These are phyloP conservation scores for Hoplostethus atlanticus DNA, from an alignment of 2,797 vertebrate genomes.

Conservation along the genomic window DNA sequence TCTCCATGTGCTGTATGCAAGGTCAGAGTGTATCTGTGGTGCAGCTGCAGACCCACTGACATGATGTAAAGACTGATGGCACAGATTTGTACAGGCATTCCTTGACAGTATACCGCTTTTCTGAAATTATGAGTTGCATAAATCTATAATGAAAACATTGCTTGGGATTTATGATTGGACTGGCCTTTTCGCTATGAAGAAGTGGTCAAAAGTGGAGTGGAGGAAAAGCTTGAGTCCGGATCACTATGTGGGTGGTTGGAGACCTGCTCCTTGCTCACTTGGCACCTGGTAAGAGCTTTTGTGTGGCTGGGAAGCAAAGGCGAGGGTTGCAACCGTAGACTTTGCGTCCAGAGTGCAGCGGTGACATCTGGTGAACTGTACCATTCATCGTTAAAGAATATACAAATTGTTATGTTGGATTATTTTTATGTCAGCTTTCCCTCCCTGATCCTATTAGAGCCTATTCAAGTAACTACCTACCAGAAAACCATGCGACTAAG, in stretches of 20 bases:
- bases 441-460: conserved; percentile 78
- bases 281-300: conserved; percentile 70
- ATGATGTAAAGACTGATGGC: conserved; percentile 14
- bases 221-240: conserved; percentile 40
- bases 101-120: conserved; percentile 14
- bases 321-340: conserved; percentile 50
- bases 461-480: conserved; percentile 67
- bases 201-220: conserved; percentile 26
- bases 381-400: conserved; percentile 80
- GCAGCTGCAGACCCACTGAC: conserved; percentile 35
- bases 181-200: conserved; percentile 49
- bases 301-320: conserved; percentile 54
- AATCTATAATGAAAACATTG: conserved; percentile 39
- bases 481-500: conserved; percentile 63
- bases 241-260: conserved; percentile 61
- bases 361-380: conserved; percentile 78
- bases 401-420: conserved; percentile 80
- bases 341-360: conserved; percentile 70
- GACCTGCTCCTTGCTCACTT: conserved; percentile 69
- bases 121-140: conserved; percentile 38
- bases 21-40: conserved; percentile 6
- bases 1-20: conserved; percentile 2
- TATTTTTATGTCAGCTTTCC: conserved; percentile 79
- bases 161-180: conserved; percentile 42
- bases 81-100: conserved; percentile 31